These are phyloP conservation scores for Hystrix cristata DNA, from an alignment of 2,113 vertebrate genomes.

Conservation along the genomic window DNA sequence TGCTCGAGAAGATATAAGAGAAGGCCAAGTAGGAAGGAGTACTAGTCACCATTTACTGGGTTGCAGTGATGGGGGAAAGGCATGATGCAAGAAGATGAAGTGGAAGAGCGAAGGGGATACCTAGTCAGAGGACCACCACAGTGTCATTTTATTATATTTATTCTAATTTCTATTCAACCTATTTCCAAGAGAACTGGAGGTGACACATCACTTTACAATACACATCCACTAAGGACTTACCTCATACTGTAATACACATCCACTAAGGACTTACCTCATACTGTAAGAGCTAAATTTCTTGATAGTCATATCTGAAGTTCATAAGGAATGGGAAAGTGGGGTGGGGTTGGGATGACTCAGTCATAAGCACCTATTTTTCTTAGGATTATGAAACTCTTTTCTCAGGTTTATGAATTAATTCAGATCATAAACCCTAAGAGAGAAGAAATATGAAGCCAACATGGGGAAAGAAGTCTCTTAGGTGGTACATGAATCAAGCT, in stretches of 20 bases:
- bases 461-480: neutral
- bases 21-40: neutral
- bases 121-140: neutral
- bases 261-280: neutral
- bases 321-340: neutral
- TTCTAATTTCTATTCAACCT: neutral
- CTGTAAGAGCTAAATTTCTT: neutral
- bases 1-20: neutral
- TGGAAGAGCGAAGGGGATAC: neutral
- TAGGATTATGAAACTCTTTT: constrained; percentile 52
- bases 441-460: neutral
- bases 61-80: neutral
- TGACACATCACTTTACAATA: neutral
- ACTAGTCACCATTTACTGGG: neutral
- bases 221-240: neutral
- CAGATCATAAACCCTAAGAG: constrained; percentile 9
- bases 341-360: neutral
- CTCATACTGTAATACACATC: neutral
- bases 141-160: neutral
- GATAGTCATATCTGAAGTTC: neutral
- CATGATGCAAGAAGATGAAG: neutral
- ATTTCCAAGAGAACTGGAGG: neutral
- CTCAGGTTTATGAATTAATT: constrained; percentile 35
- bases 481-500: neutral
- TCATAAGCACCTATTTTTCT: constrained; percentile 9